phyloP scores from a whole-genome alignment of 2,888 invertebrate genomes.

The Drosophila meridiana region DNA sequence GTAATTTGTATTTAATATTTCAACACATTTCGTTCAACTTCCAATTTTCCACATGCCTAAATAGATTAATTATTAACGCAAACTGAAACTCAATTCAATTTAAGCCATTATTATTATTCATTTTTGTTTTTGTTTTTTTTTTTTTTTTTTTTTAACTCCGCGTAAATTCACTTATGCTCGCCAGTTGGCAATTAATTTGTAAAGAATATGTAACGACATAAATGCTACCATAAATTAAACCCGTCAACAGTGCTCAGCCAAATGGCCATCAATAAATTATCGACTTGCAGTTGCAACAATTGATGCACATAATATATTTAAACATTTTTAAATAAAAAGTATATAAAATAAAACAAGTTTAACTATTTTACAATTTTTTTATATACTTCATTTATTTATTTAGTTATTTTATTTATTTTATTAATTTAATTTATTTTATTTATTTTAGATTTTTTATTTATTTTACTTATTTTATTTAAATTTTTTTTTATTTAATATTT shows the following conservation, averaged over 20 bases:
- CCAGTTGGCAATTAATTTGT: conserved; percentile 37
- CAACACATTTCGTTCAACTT: background rate
- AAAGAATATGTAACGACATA: conserved; percentile 13
- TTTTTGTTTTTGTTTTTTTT: background rate
- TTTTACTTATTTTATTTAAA: background rate
- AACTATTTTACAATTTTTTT: background rate
- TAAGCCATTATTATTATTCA: background rate
- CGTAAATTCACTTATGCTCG: conserved; percentile 1
- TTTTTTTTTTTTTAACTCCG: background rate
- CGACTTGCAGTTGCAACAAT: conserved; percentile 21
- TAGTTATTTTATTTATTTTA: background rate
- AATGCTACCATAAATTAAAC: conserved; percentile 42
- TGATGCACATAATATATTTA: conserved; percentile 20
- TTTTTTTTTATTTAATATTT: background rate
- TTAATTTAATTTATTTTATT: background rate
- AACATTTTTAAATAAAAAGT: no score
- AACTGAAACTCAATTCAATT: conserved; percentile 1
- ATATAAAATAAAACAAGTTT: background rate
- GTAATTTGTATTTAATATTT: background rate
- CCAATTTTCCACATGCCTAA: background rate
- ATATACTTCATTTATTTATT: background rate
- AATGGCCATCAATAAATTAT: conserved; percentile 48
- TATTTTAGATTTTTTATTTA: background rate
- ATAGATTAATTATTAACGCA: background rate
- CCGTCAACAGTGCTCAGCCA: conserved; percentile 25